Base-by-base conservation (phyloP, 2,888 invertebrate species). In the Pachymerium ferrugineum region DNA sequence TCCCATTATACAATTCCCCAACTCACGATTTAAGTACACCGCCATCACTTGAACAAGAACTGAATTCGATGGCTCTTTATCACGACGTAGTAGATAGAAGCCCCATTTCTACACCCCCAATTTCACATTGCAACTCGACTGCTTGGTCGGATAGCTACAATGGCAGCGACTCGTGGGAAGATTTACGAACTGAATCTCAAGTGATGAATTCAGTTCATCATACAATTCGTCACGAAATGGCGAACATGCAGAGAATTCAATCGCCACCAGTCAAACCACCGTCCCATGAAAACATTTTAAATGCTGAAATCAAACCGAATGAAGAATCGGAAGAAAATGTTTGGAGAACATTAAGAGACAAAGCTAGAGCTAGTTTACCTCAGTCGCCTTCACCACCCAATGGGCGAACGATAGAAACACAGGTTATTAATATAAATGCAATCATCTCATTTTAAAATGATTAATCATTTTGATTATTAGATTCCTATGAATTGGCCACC, bases 151-250 rank as follows among this genome's bases (percentile, higher is more conserved):
- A 42, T 10, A 72, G 72, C 25, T 38, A 25, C 38, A 72, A 72
- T 25, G 72, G 72, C n/a, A 72, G 72, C 38, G 72, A 72, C 22
- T 72, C 72, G 16, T 72, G 72, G 72, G 72, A 72, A 14, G 72
- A 72, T 42, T 25, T 72, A 5, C n/a, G 72, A 25, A 72, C 72
- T 3, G 72, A 72, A 42, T 72, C 72, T 1, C 72, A 72, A 30
- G 72, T 72, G 3, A 72, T 72, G 42, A 42, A 42, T 38, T 38
- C 72, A 2, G 72, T 72, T 4, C 33, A 42, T 28, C 72, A 38
- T 8, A 38, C 72, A 12, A 38, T 72, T 19, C 38, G 72, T 3
- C 47, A 72, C 38, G 72, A 72, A 72, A 30, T 28, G 38, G 28
- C 38, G 14, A 42, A 42, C 22, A 19, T 30, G 25, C 28, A 22